These are phyloP conservation scores for Aporophyla nigra DNA, from an alignment of 2,888 invertebrate genomes.

Conservation along the genomic window DNA sequence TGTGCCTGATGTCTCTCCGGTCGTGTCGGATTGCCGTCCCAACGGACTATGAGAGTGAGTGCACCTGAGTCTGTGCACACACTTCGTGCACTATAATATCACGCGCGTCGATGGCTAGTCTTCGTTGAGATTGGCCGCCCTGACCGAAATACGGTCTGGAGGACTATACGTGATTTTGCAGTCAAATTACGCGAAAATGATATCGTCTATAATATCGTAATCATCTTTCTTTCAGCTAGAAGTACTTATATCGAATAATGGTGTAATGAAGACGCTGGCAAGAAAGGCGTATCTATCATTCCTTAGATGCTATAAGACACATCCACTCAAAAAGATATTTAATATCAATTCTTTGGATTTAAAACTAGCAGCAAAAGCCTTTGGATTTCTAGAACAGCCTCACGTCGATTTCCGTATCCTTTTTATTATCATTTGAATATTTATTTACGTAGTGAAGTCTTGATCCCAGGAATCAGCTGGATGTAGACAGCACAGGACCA, in stretches of 20 bases:
- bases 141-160: too few species aligned
- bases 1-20: too few species aligned
- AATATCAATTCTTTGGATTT: conserved; percentile 97
- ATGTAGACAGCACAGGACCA: neutral
- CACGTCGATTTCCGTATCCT: conserved; percentile 96
- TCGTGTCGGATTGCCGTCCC: too few species aligned
- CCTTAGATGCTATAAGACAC: conserved; percentile 98
- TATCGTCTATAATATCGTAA: neutral
- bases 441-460: neutral
- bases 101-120: too few species aligned
- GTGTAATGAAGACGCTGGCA: conserved; percentile 97
- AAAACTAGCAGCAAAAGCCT: conserved; percentile 96
- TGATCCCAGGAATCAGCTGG: too few species aligned
- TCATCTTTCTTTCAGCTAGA: conserved; percentile 93
- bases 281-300: conserved; percentile 98
- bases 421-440: conserved; percentile 65
- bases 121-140: too few species aligned
- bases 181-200: neutral
- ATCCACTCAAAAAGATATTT: conserved; percentile 97
- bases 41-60: too few species aligned
- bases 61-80: too few species aligned
- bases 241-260: conserved; percentile 97
- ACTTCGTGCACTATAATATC: too few species aligned
- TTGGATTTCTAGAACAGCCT: conserved; percentile 98
- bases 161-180: neutral